Evolutionary conservation across 2,888 invertebrate species (phyloP), one percentile per base, ranked within the genome.

Genomic region (Microctonus brassicae): DNA sequence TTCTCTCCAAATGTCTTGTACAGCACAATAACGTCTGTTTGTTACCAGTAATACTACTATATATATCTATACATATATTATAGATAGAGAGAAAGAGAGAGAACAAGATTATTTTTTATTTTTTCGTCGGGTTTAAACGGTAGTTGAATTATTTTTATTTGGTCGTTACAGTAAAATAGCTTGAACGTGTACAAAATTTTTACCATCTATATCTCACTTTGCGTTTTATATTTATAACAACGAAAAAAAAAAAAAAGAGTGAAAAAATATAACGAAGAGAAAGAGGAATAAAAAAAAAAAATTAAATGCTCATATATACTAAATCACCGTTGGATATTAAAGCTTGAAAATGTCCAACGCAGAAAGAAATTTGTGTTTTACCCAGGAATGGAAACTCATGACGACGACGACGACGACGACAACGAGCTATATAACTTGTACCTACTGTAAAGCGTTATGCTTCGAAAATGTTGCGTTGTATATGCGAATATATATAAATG

Each of bases 381-480:
- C 58, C 60, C 70, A 70, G 68, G 73, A 71, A 75, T 75, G 69
- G 75, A 75, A 73, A 73, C 70, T 75, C 70, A 24, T 34, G 34
- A 34, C 17, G n/a, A 58, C 29, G 47, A 47, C n/a, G n/a, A n/a
- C n/a, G n/a, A n/a, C n/a, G n/a, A n/a, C 39, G n/a, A 39, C 39
- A n/a, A 39, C 47, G 47, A n/a, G 47, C 47, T 17, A 26, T 58
- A 58, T 58, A 58, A 58, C 34, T 58, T 58, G 58, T 7, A 20
- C n/a, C n/a, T n/a, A n/a, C n/a, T 29, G 33, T 58, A 58, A 58
- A 58, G 34, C 29, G 33, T 58, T 58, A 34, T 58, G 58, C 34
- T 33, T 58, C 34, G 17, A 34, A 20, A 13, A 29, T 29, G 58
- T 33, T 47, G 17, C 17, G 47, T 47, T n/a, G n/a, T n/a, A n/a